Conservation (phyloP, 37 sponge, comb jelly and placozoan genomes). For the Spongilla lacustris region DNA sequence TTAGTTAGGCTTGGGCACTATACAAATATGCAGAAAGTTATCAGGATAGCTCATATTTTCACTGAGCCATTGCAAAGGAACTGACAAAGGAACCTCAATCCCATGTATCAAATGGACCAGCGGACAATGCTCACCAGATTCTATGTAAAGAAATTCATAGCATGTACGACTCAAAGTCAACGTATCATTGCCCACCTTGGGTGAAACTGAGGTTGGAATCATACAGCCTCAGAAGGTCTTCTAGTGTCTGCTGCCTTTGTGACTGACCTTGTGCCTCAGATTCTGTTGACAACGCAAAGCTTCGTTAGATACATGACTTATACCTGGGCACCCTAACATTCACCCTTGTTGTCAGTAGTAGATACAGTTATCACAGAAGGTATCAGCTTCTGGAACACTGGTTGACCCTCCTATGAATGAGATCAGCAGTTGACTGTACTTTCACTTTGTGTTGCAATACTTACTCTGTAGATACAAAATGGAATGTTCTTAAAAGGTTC, state of each 20-base stretch:
- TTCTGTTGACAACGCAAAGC: too few species aligned
- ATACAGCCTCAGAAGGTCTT: background rate
- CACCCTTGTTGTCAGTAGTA: background rate
- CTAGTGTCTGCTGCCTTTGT: background rate
- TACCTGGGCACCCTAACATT: background rate
- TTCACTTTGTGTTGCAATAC: background rate
- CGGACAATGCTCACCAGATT: background rate
- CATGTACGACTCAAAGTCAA: background rate
- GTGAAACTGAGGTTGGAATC: constrained; percentile 8
- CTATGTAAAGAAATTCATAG: constrained; percentile 6
- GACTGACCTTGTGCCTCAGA: background rate
- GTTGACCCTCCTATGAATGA: constrained; percentile 24
- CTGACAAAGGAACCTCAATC: constrained; percentile 70
- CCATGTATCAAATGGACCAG: constrained; percentile 72
- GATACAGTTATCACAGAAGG: constrained; percentile 5
- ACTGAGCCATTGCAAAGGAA: constrained; percentile 92
- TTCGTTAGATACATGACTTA: too few species aligned
- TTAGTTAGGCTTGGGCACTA: constrained; percentile 34
- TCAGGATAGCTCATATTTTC: constrained; percentile 93
- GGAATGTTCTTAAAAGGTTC: constrained; percentile 80
- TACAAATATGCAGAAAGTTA: constrained; percentile 94
- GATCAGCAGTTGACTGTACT: background rate
- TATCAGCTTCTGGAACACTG: constrained; percentile 27
- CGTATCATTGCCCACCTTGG: background rate
- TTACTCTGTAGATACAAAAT: constrained; percentile 73